phyloP scores from a whole-genome alignment of 2,888 invertebrate species.

The Habrosyne pyritoides region DNA sequence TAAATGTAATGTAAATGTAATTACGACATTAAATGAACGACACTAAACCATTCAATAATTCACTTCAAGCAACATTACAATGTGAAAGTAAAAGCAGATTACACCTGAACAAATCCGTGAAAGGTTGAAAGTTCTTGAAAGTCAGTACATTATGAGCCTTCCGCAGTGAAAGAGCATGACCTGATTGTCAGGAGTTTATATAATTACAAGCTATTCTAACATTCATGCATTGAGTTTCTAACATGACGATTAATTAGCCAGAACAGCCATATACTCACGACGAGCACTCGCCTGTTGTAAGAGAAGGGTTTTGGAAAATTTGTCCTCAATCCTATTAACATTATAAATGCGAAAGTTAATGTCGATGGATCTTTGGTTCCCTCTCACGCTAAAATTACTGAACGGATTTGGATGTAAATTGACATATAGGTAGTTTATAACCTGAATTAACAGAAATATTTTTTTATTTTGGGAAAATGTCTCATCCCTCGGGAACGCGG shows the following conservation, averaged over 20 bases:
- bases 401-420: no score
- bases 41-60: not conserved
- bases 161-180: conserved; percentile 5
- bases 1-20: not conserved
- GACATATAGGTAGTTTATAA: no score
- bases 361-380: no score
- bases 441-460: no score
- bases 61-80: not conserved
- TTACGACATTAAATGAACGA: not conserved
- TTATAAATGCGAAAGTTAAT: no score
- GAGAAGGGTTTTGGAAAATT: no score
- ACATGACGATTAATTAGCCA: not conserved
- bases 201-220: not conserved
- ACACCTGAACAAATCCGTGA: not conserved
- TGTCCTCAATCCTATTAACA: no score
- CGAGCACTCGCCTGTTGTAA: no score
- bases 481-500: no score
- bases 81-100: conserved; percentile 2
- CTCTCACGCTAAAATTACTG: no score
- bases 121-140: conserved; percentile 4
- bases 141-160: not conserved
- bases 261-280: no score
- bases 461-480: no score
- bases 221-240: not conserved
- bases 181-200: not conserved